Conservation (phyloP, 1,140 invertebrate genomes). For the Pseudomyrmex concolor region DNA sequence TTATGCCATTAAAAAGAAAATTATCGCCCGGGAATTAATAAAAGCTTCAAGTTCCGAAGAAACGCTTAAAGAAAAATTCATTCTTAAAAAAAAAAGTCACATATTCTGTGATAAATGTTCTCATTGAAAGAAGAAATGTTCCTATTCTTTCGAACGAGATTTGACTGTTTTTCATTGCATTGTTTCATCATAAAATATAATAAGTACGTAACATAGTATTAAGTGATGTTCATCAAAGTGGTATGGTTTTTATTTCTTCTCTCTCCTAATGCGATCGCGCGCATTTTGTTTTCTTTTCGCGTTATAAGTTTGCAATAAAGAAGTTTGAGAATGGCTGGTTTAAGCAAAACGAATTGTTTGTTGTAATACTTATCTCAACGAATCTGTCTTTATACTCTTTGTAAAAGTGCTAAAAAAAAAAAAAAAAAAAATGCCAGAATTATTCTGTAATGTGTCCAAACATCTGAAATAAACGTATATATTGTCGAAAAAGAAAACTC, state of each 20-base stretch:
- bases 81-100: slow-evolving; percentile 42
- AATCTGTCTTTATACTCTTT: slow-evolving; percentile 2
- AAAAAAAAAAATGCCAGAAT: background rate
- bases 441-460: slow-evolving; percentile 63
- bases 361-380: slow-evolving; percentile 42
- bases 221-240: slow-evolving; percentile 9
- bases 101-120: slow-evolving; percentile 64
- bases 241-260: slow-evolving; percentile 2
- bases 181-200: background rate
- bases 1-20: background rate
- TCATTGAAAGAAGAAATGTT: background rate
- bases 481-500: slow-evolving; percentile 54
- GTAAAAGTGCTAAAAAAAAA: slow-evolving; percentile 46
- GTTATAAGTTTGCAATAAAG: slow-evolving; percentile 42
- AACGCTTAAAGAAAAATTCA: slow-evolving; percentile 1
- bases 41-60: background rate
- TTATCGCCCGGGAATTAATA: background rate
- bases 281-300: background rate
- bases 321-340: slow-evolving; percentile 78
- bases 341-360: slow-evolving; percentile 47
- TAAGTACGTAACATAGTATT: slow-evolving; percentile 7
- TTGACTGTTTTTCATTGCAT: slow-evolving; percentile 16
- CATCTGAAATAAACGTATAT: slow-evolving; percentile 76
- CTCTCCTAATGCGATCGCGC: too few species aligned
- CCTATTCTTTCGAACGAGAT: slow-evolving; percentile 11